A percentile compares a stretch with the other conserved stretches of the same genome.
These are phyloP conservation scores for Oophaga pumilio DNA, from an alignment of 2,113 vertebrate species.

Conservation along the genomic window DNA sequence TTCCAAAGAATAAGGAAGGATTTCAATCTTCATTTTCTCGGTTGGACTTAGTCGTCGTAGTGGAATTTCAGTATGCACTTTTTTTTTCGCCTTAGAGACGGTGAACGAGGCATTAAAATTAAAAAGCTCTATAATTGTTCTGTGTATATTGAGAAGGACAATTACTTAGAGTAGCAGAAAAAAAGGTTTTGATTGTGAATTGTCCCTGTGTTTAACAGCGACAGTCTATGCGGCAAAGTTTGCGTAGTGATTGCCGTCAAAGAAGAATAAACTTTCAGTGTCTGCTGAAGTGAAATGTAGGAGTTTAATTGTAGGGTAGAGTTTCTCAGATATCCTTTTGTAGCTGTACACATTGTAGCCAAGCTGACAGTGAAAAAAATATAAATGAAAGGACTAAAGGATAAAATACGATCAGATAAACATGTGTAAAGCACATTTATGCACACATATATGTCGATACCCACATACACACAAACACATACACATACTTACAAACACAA, in stretches of 20 bases:
- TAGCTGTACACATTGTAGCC: background rate
- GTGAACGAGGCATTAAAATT: slow-evolving; percentile 37
- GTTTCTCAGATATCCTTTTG: background rate
- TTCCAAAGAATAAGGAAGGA: slow-evolving; percentile 44
- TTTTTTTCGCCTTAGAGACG: slow-evolving; percentile 17
- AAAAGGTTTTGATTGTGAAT: background rate
- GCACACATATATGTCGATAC: background rate
- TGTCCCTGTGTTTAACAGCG: slow-evolving; percentile 31
- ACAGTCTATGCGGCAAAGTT: slow-evolving; percentile 16
- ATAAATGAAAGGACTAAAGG: background rate
- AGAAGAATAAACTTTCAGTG: slow-evolving; percentile 2
- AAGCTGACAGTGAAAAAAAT: background rate
- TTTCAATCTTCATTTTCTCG: slow-evolving; percentile 56
- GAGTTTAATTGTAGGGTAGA: background rate
- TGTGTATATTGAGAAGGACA: slow-evolving; percentile 46
- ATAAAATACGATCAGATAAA: background rate
- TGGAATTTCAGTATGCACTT: slow-evolving; percentile 11
- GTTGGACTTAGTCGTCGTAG: background rate
- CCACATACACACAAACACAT: background rate
- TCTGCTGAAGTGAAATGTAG: slow-evolving; percentile 11
- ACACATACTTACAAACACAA: background rate
- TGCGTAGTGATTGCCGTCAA: background rate
- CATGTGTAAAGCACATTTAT: background rate
- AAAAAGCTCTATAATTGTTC: slow-evolving; percentile 44
- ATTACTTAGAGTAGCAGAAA: slow-evolving; percentile 13